A percentile compares a stretch with the other conserved stretches of the same genome.
Evolutionary conservation across 2,113 vertebrate species (phyloP).

Genomic region (Bubalus kerabau): DNA sequence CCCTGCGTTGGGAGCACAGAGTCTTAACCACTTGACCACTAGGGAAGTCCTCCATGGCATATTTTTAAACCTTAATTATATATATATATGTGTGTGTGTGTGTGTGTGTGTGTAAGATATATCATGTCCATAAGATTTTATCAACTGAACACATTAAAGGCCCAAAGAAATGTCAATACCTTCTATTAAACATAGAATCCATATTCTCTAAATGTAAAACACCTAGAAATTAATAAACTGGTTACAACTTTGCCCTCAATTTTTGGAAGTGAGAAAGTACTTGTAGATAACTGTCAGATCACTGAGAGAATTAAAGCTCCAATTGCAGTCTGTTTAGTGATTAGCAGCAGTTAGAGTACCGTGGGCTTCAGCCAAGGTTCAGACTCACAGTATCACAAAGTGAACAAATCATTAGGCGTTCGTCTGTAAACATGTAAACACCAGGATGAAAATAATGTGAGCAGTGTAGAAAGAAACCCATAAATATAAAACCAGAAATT

Average conservation of each 20-base stretch:
- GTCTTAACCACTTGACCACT: not conserved
- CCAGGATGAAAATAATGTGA: not conserved
- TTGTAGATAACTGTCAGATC: not conserved
- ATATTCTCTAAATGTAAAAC: not conserved
- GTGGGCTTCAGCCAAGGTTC: not conserved
- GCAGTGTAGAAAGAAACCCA: not conserved
- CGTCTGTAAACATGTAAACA: not conserved
- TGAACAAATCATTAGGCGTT: not conserved
- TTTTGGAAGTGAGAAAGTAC: not conserved
- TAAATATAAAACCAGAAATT: not conserved
- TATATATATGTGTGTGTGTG: not conserved
- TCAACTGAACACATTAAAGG: not conserved
- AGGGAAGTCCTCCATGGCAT: not conserved
- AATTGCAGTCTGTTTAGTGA: not conserved
- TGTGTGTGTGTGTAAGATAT: not conserved
- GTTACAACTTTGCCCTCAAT: not conserved
- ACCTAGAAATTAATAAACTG: not conserved
- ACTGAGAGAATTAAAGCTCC: not conserved
- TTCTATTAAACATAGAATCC: not conserved
- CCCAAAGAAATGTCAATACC: not conserved
- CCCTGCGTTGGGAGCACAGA: accelerated
- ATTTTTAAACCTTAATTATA: not conserved
- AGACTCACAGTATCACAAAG: not conserved
- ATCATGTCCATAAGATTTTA: not conserved
- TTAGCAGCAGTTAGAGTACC: not conserved